These are phyloP conservation scores for Helostoma temminkii DNA, from an alignment of 2,797 vertebrate species.

Conservation along the genomic window DNA sequence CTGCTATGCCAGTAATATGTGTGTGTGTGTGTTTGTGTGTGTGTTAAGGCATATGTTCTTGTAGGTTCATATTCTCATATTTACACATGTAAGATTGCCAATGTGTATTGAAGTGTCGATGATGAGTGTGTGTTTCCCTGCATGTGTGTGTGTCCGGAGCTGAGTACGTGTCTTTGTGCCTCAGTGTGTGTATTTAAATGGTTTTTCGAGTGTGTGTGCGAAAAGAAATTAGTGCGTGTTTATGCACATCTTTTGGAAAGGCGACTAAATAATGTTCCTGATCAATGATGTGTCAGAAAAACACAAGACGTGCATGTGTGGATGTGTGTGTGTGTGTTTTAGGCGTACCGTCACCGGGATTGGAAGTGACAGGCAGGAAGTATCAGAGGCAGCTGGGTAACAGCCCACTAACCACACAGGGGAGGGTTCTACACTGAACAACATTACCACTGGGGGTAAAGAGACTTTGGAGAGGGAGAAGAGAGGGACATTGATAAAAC, in stretches of 20 bases:
- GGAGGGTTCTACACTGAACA: conserved; percentile 68
- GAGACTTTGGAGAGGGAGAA: conserved; percentile 30
- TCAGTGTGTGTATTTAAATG: conserved; percentile 8
- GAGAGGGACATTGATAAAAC: background rate
- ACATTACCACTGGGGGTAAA: conserved; percentile 59
- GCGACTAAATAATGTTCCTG: conserved; percentile 44
- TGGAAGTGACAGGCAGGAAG: conserved; percentile 83
- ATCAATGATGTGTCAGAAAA: conserved; percentile 36
- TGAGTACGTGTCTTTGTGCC: conserved; percentile 7
- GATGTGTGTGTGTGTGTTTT: conserved; percentile 28
- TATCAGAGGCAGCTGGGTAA: conserved; percentile 80
- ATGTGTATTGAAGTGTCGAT: conserved; percentile 25
- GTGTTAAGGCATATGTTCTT: conserved; percentile 22
- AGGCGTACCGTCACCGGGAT: conserved; percentile 64
- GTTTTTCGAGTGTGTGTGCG: conserved; percentile 14
- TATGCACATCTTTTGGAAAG: conserved; percentile 39
- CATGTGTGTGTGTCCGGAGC: conserved; percentile 8
- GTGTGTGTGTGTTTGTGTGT: conserved; percentile 31
- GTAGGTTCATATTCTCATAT: conserved; percentile 33
- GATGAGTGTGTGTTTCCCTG: conserved; percentile 2
- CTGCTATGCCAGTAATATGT: conserved; percentile 46
- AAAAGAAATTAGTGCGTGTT: conserved; percentile 33
- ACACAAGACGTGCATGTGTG: conserved; percentile 16
- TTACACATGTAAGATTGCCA: conserved; percentile 40
- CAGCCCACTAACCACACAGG: conserved; percentile 77